Evolutionary conservation across 2,797 vertebrate genomes (phyloP).

Genomic region (Tadarida brasiliensis): DNA sequence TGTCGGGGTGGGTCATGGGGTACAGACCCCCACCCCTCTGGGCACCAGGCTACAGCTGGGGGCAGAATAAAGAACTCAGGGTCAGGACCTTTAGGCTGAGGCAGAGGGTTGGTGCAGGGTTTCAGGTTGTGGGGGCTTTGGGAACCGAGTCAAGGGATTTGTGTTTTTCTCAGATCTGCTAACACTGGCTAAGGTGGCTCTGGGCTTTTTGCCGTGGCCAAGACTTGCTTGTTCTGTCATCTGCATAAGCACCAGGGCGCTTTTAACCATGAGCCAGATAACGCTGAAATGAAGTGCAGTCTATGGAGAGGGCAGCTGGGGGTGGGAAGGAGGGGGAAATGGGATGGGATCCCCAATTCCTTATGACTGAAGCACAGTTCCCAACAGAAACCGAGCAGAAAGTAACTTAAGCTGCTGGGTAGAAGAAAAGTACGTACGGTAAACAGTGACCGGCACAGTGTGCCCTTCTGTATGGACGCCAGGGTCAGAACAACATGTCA

Average conservation of each 20-base stretch:
- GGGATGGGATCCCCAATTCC: background rate
- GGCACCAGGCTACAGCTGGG: background rate
- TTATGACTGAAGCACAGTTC: background rate
- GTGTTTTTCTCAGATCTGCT: background rate
- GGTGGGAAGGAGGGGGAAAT: background rate
- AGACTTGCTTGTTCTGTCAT: background rate
- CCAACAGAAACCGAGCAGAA: conserved; percentile 2
- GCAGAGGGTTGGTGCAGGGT: background rate
- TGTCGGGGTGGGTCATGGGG: no score
- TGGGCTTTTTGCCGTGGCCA: background rate
- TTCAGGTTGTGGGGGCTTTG: background rate
- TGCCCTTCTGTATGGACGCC: background rate
- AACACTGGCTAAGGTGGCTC: background rate
- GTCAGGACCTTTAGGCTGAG: background rate
- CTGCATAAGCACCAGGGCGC: background rate
- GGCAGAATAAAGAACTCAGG: background rate
- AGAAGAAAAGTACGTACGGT: background rate
- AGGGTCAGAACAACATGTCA: background rate
- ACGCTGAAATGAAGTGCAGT: background rate
- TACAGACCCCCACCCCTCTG: background rate
- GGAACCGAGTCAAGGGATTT: background rate
- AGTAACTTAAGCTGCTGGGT: background rate
- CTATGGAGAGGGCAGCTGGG: background rate
- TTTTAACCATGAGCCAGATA: background rate
- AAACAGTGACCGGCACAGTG: background rate